Evolutionary conservation across 2,113 vertebrate species (phyloP), one percentile per base, ranked within the genome.

Genomic region (Lepus timidus): DNA sequence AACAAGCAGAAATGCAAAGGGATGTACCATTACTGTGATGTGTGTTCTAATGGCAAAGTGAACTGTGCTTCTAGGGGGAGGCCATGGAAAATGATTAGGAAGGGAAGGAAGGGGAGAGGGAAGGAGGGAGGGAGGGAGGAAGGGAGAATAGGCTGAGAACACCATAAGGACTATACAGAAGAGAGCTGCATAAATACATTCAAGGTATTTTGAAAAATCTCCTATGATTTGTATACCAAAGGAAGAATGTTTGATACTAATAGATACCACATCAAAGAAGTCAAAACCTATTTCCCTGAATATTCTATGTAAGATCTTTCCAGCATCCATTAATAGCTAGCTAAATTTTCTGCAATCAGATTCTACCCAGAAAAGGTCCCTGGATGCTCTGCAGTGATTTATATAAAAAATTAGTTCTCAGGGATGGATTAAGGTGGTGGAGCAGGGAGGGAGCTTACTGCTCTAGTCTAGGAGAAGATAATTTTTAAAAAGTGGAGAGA

Each of bases 241-340:
- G 49, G 70, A 91, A 83, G 13, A 61, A 39, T 55, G 89, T 36
- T 81, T 67, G 25, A 12, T 80, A 74, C 80, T 51, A 80, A 49
- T 49, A 88, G 39, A 39, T 68, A 83, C 74, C 44, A 78, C 1
- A 55, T 62, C 22, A 80, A 0, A 85, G 51, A 92, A 31, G 52
- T 52, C 74, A 85, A 64, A 94, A 89, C 80, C 58, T 39, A 25
- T 27, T 85, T 68, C 84, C 39, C 17, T 76, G 6, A 85, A 83
- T 73, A 79, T 51, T 92, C 31, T 78, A 68, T 51, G 29, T 52
- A 62, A 88, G 74, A 81, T 74, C 73, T n/a, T 85, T 61, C 88
- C 80, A 75, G 20, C 1, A 81, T 70, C 25, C 84, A 81, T n/a
- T 52, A 85, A 76, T 4, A 70, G 67, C n/a, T 89, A 81, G 33